A percentile compares a stretch with the other conserved stretches of the same genome.
phyloP scores from a whole-genome alignment of 2,888 invertebrate species.

The Chromoteleia sp. region DNA sequence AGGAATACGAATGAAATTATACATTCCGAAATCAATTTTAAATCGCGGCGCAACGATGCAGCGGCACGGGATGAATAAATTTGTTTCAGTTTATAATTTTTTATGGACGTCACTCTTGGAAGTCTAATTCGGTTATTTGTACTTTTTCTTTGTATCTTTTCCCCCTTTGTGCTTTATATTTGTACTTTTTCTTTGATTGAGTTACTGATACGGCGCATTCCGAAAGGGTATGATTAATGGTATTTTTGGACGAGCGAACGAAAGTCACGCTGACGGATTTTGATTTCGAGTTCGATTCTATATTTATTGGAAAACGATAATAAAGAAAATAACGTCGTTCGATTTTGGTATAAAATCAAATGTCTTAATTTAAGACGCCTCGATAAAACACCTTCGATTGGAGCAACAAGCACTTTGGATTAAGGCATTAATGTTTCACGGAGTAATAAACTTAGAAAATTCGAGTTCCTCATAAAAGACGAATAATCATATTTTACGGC shows the following conservation, averaged over 20 bases:
- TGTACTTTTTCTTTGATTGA: conserved; percentile 24
- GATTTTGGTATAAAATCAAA: conserved; percentile 15
- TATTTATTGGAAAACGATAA: not conserved
- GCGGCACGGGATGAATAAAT: conserved; percentile 44
- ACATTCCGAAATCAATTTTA: conserved; percentile 45
- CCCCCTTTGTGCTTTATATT: too few species aligned
- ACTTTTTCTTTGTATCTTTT: conserved; percentile 15
- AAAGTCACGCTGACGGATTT: conserved; percentile 1
- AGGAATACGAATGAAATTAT: conserved; percentile 42
- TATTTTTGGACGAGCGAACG: not conserved
- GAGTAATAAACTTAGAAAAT: conserved; percentile 20
- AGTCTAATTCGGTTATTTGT: conserved; percentile 39
- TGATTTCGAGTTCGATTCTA: not conserved
- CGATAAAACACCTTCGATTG: conserved; percentile 5
- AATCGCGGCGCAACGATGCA: conserved; percentile 20
- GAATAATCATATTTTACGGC: conserved; percentile 5
- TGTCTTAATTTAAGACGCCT: conserved; percentile 22
- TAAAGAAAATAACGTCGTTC: conserved; percentile 9
- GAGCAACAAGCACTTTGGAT: conserved; percentile 7
- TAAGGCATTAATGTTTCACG: conserved; percentile 25
- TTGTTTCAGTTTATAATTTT: conserved; percentile 37
- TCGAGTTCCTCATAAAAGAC: conserved; percentile 9
- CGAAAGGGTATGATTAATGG: conserved; percentile 20
- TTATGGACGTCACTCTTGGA: conserved; percentile 9
- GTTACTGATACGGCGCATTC: conserved; percentile 15